Base-by-base conservation (phyloP, 2,888 invertebrate species). In the Nomada lathburiana region DNA sequence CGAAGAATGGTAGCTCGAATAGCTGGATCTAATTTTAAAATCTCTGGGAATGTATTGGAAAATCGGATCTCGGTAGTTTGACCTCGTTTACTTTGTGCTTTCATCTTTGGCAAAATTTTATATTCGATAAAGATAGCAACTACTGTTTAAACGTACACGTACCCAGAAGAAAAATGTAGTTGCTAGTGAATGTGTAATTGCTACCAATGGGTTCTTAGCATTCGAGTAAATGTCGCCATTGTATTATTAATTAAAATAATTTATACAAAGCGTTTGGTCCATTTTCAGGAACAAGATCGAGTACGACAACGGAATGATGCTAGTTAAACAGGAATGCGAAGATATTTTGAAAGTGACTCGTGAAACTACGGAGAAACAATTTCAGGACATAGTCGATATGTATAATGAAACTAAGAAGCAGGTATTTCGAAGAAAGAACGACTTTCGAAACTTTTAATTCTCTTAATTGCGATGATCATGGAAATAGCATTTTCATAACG, bases 381-480 rank as follows among this genome's bases (percentile, higher is more conserved):
- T 85, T 67, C 67, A 64, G 2, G 85, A 88, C 73, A 63, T 89
- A 42, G 64, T 82, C 65, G 68, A 76, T 10, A 75, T 88, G 53
- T 82, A 83, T 69, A 63, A 86, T 9, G 44, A 59, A 63, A 65
- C 78, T 2, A 73, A 60, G 18, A 76, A 73, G 52, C 82, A 88
- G 85, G 89, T 89, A 71, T 9, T 44, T 50, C 5, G 59, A 50
- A 42, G 36, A 9, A 4, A 47, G 36, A 26, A 62, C 44, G 16
- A 18, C 18, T 36, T 29, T 13, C 53, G 53, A 74, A 78, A 64
- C 57, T 26, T 26, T 65, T 26, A 20, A 13, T n/a, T 29, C 18
- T 10, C 20, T 55, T 71, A 36, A n/a, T 10, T 1, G 3, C 42
- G 20, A 29, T 26, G 7, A n/a, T 10, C 0, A n/a, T 23, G 18